Conservation (phyloP, 2,888 invertebrate species). For the Ptychoptera albimana region DNA sequence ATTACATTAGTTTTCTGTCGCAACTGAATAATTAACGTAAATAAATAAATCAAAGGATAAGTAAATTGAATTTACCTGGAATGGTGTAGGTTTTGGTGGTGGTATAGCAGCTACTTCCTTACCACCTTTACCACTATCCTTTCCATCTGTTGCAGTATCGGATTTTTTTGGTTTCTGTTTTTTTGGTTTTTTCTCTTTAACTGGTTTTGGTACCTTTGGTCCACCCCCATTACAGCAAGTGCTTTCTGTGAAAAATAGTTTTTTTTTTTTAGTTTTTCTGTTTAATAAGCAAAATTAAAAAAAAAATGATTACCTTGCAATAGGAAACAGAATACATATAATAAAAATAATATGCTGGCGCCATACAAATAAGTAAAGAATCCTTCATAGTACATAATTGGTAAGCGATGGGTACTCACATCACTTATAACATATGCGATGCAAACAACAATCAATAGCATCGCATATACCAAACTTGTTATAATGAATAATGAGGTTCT, state of each 20-base stretch:
- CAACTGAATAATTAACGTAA: background rate
- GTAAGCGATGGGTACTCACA: conserved; percentile 82
- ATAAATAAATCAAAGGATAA: background rate
- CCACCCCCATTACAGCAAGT: conserved; percentile 61
- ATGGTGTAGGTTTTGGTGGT: conserved; percentile 44
- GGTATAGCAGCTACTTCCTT: too few relatives aligned
- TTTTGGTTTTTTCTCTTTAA: conserved; percentile 54
- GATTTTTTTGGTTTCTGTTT: conserved; percentile 46
- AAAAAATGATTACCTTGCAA: conserved; percentile 50
- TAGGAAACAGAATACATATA: conserved; percentile 89
- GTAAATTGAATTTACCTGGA: conserved; percentile 39
- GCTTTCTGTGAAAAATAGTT: conserved; percentile 41
- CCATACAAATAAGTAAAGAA: conserved; percentile 91
- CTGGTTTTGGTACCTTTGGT: conserved; percentile 43
- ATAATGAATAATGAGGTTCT: conserved; percentile 91
- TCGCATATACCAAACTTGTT: conserved; percentile 91
- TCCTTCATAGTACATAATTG: conserved; percentile 85
- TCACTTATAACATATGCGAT: conserved; percentile 89
- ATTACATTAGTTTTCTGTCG: background rate
- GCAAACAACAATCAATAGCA: conserved; percentile 84
- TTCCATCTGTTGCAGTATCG: conserved; percentile 37
- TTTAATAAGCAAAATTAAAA: background rate
- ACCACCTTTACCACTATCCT: conserved; percentile 43
- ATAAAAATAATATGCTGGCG: conserved; percentile 79
- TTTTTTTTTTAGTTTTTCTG: background rate